These are phyloP conservation scores for Coenonympha glycerion DNA, from an alignment of 2,888 invertebrate species.

Conservation along the genomic window DNA sequence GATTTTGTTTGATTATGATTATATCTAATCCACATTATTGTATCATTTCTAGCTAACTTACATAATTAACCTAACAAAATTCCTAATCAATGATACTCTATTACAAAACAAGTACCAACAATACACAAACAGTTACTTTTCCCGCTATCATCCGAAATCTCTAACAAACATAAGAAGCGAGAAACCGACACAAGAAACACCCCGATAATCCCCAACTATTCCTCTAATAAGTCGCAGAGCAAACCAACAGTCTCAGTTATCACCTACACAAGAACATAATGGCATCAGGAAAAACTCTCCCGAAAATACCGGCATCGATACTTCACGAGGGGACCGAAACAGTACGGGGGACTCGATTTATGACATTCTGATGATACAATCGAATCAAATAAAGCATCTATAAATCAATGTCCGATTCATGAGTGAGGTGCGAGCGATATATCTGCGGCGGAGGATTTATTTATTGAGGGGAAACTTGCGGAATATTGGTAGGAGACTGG, in stretches of 20 bases:
- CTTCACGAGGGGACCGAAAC: conserved; percentile 36
- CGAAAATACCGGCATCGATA: conserved; percentile 46
- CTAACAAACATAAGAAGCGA: conserved; percentile 8
- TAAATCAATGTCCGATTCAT: conserved; percentile 70
- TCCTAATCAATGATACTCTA: not conserved
- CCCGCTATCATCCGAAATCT: conserved; percentile 8
- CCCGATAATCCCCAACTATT: conserved; percentile 12
- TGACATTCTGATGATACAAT: conserved; percentile 74
- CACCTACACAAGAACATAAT: conserved; percentile 64
- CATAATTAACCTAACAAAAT: not conserved
- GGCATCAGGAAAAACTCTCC: conserved; percentile 60
- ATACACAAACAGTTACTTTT: not conserved
- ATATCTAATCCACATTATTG: too few relatives aligned
- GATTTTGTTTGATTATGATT: too few relatives aligned
- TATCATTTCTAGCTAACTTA: too few relatives aligned
- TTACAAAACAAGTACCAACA: not conserved
- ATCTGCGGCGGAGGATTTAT: conserved; percentile 25
- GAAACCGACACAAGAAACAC: conserved; percentile 16
- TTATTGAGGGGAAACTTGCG: conserved; percentile 10
- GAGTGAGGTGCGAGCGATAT: conserved; percentile 51
- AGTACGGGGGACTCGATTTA: conserved; percentile 54
- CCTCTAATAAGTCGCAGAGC: conserved; percentile 30
- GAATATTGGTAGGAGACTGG: not conserved
- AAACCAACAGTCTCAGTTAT: conserved; percentile 54
- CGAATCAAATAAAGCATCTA: conserved; percentile 72